These are phyloP conservation scores for Drosophila dives DNA, from an alignment of 2,888 invertebrate species.

Conservation along the genomic window DNA sequence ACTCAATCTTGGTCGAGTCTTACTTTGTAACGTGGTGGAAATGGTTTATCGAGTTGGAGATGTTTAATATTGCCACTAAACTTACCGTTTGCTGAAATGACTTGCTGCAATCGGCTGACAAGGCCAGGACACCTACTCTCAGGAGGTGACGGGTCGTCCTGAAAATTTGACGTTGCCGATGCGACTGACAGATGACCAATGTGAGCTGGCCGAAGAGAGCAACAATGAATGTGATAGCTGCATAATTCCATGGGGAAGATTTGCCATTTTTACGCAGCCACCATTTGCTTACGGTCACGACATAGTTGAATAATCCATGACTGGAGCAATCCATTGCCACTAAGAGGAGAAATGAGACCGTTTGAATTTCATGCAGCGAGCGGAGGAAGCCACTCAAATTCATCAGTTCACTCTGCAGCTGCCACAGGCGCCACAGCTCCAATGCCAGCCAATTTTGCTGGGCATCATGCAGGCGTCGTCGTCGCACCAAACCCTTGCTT, in stretches of 20 bases:
- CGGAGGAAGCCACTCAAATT: slow-evolving; percentile 53
- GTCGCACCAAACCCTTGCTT: background rate
- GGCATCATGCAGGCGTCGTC: slow-evolving; percentile 27
- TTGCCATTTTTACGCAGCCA: slow-evolving; percentile 24
- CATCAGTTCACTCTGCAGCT: slow-evolving; percentile 51
- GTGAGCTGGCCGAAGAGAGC: slow-evolving; percentile 45
- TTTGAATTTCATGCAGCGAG: slow-evolving; percentile 61
- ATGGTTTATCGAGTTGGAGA: background rate
- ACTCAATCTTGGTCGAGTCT: background rate
- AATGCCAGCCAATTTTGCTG: slow-evolving; percentile 61
- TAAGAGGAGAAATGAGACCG: slow-evolving; percentile 65
- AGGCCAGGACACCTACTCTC: background rate
- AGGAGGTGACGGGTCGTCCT: slow-evolving; percentile 26
- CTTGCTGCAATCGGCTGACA: slow-evolving; percentile 37
- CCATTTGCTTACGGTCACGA: slow-evolving; percentile 53
- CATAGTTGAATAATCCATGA: slow-evolving; percentile 77
- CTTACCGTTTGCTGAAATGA: slow-evolving; percentile 39
- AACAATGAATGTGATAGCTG: background rate
- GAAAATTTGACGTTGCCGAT: slow-evolving; percentile 30
- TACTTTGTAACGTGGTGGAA: background rate
- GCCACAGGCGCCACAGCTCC: slow-evolving; percentile 62
- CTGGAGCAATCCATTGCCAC: slow-evolving; percentile 64
- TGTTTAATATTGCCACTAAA: background rate
- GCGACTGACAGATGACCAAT: slow-evolving; percentile 40
- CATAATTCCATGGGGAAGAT: background rate